phyloP scores from a whole-genome alignment of 2,113 vertebrate species.

The Phalacrocorax aristotelis region DNA sequence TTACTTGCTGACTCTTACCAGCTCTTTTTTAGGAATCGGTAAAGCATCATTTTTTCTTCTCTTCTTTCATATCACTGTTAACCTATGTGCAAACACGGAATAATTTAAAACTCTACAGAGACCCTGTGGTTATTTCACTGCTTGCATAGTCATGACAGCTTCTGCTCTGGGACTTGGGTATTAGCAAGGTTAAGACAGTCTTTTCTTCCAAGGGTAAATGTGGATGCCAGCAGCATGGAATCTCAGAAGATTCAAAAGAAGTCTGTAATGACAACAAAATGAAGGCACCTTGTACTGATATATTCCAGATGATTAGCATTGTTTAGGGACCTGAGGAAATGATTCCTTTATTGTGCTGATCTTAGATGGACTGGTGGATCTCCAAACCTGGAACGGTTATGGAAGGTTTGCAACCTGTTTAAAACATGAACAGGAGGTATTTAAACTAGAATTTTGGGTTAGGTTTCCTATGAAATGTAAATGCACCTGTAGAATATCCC shows the following conservation, averaged over 20 bases:
- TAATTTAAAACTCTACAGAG: slow-evolving; percentile 47
- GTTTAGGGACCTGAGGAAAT: not conserved
- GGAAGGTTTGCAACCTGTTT: not conserved
- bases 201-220: slow-evolving; percentile 38
- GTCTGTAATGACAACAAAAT: not conserved
- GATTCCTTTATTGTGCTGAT: not conserved
- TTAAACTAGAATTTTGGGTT: not conserved
- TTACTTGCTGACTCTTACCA: not conserved
- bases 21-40: not conserved
- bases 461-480: not conserved
- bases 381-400: not conserved
- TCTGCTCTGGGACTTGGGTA: slow-evolving; percentile 4
- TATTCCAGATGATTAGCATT: not conserved
- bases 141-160: slow-evolving; percentile 56
- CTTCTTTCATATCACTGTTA: slow-evolving; percentile 44
- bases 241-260: slow-evolving; percentile 25
- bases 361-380: not conserved
- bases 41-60: not conserved
- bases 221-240: not conserved
- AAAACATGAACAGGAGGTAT: not conserved
- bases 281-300: not conserved
- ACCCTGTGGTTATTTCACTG: slow-evolving; percentile 37
- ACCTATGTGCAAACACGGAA: slow-evolving; percentile 52
- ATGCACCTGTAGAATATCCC: not conserved
- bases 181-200: slow-evolving; percentile 50